Evolutionary conservation across 2,113 vertebrate genomes (phyloP).

Genomic region (Monarcha castaneiventris): DNA sequence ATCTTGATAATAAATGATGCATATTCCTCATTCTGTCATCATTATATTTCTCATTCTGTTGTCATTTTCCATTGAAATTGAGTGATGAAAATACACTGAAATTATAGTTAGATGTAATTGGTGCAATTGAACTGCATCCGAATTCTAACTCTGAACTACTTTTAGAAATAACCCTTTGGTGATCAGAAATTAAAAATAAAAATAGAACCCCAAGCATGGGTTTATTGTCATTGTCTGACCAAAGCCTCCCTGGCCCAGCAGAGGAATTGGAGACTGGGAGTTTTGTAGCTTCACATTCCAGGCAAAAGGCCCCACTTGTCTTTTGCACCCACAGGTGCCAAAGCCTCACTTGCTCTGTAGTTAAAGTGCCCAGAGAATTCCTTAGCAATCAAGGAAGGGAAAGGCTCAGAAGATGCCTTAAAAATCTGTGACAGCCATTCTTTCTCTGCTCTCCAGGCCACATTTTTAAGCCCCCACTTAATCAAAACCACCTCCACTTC

Average conservation of each 20-base stretch:
- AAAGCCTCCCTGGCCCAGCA: neutral
- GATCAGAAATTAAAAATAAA: neutral
- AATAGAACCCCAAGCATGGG: rapidly evolving
- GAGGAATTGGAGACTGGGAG: rapidly evolving
- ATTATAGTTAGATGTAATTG: neutral
- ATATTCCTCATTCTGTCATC: conserved; percentile 7
- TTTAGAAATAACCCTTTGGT: neutral
- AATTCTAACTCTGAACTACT: neutral
- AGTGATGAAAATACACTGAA: neutral
- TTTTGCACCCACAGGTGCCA: neutral
- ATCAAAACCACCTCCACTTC: neutral
- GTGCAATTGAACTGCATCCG: neutral
- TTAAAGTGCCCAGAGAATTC: neutral
- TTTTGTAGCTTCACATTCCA: rapidly evolving
- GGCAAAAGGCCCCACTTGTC: rapidly evolving
- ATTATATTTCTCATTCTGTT: neutral
- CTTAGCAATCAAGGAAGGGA: neutral
- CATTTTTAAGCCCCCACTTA: neutral
- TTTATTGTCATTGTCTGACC: no score
- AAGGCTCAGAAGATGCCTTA: neutral
- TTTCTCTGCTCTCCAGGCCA: neutral
- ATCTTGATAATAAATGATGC: neutral
- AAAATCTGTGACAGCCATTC: neutral
- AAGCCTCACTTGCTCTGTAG: neutral
- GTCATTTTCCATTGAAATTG: neutral